phyloP scores from a whole-genome alignment of 1,140 invertebrate genomes.

The Rhagoletis zephyria region DNA sequence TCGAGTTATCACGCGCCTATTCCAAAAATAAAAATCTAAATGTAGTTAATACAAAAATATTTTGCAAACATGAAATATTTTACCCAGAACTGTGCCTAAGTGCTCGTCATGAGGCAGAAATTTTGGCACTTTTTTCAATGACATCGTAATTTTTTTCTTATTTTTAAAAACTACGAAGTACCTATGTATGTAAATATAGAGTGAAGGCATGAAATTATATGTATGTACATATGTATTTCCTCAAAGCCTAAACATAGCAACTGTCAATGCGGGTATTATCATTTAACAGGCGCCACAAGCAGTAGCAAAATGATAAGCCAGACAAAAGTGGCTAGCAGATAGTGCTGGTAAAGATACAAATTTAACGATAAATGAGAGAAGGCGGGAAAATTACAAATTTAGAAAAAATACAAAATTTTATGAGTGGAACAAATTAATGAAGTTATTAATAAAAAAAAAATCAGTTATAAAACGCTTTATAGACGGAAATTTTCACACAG shows the following conservation, averaged over 20 bases:
- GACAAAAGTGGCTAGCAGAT: background rate
- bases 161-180: background rate
- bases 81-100: background rate
- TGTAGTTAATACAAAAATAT: background rate
- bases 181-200: background rate
- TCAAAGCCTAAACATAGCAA: conserved; percentile 15
- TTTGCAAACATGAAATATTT: background rate
- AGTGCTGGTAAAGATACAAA: background rate
- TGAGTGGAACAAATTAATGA: no score
- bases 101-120: background rate
- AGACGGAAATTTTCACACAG: no score
- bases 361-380: no score
- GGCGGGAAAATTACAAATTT: no score
- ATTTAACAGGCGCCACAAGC: background rate
- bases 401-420: no score
- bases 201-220: background rate
- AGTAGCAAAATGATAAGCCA: conserved; percentile 20
- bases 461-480: no score
- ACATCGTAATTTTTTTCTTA: background rate
- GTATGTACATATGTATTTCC: background rate
- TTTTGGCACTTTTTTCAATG: background rate
- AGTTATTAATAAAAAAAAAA: no score
- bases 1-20: no score
- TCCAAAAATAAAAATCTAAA: no score
- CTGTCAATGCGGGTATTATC: conserved; percentile 24